Base-by-base conservation (phyloP, 2,888 invertebrate species). In the Cantharis lateralis region DNA sequence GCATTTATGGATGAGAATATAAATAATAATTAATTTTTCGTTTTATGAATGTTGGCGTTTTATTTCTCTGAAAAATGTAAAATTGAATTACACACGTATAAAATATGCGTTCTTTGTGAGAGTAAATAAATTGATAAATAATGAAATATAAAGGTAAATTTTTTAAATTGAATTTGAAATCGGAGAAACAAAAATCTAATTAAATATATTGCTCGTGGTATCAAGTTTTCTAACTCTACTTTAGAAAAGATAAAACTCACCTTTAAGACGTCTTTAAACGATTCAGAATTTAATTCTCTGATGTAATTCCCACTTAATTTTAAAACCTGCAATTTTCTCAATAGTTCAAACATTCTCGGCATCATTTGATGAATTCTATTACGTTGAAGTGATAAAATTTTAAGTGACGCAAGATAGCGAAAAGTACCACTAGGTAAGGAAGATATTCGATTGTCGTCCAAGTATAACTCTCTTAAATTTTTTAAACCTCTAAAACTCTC, bases 341-440 rank as follows among this genome's bases (percentile, higher is more conserved):
- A 88, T 89, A 92, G 92, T 82, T 93, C 91, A 85, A 95, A 95
- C 61, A 93, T 89, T 82, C 94, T 90, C 71, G 93, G 92, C 73
- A 92, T 92, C 78, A 95, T 89, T 83, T 91, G 91, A 16, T 90
- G 90, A 71, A 95, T 93, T 84, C 92, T 90, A 86, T 94, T 95
- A 84, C 92, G 89, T 64, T 93, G 91, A 81, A 95, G 89, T 82
- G 91, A 92, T 82, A 95, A 88, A 71, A 91, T 90, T 83, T 90
- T 91, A 82, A 96, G 88, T 80, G 93, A 92, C 82, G 91, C 89
- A 76, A 95, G 89, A 86, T 93, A 91, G 76, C 92, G 90, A 86
- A 96, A 96, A 10, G 93, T 93, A 79, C 93, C 94, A 83, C 95
- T 95, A 24, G 95, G 93, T 90, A 95, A 92, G 80, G 93, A 92